Evolutionary conservation across 2,797 vertebrate genomes (phyloP).

Genomic region (Artibeus lituratus): DNA sequence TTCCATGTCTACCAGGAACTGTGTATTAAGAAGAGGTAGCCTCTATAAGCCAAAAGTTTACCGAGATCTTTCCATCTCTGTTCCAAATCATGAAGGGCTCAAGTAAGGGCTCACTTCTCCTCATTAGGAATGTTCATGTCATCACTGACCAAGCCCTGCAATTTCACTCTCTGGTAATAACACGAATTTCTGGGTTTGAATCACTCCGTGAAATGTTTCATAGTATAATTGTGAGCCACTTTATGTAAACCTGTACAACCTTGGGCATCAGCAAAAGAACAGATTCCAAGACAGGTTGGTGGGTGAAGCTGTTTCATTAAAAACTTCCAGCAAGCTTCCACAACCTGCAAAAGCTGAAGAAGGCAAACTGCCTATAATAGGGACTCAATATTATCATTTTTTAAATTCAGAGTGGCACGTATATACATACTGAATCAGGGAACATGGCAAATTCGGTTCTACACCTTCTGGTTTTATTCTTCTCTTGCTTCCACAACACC

Average conservation of each 20-base stretch:
- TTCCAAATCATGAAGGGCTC: constrained; percentile 90
- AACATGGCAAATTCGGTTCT: constrained; percentile 94
- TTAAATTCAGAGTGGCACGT: constrained; percentile 96
- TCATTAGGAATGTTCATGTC: constrained; percentile 97
- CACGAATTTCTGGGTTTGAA: constrained; percentile 95
- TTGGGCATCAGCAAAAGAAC: constrained; percentile 95
- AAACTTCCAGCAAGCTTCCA: constrained; percentile 95
- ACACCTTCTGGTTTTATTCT: constrained; percentile 98
- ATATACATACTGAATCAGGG: constrained; percentile 96
- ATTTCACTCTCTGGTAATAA: constrained; percentile 93
- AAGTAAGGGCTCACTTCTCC: constrained; percentile 95
- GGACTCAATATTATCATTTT: constrained; percentile 95
- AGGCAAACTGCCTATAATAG: constrained; percentile 95
- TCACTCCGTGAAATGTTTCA: constrained; percentile 98
- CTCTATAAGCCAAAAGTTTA: constrained; percentile 91
- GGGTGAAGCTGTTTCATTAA: constrained; percentile 98
- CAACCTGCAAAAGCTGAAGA: constrained; percentile 94
- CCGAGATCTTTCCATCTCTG: constrained; percentile 90
- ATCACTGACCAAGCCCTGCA: constrained; percentile 93
- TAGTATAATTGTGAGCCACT: constrained; percentile 96
- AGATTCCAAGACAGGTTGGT: constrained; percentile 97
- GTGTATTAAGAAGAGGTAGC: constrained; percentile 92
- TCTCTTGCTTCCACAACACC: constrained; percentile 96
- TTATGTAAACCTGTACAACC: constrained; percentile 96
- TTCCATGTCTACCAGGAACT: constrained; percentile 88